Base-by-base conservation (phyloP, 1,140 invertebrate species). In the Drosophila kohkoa region DNA sequence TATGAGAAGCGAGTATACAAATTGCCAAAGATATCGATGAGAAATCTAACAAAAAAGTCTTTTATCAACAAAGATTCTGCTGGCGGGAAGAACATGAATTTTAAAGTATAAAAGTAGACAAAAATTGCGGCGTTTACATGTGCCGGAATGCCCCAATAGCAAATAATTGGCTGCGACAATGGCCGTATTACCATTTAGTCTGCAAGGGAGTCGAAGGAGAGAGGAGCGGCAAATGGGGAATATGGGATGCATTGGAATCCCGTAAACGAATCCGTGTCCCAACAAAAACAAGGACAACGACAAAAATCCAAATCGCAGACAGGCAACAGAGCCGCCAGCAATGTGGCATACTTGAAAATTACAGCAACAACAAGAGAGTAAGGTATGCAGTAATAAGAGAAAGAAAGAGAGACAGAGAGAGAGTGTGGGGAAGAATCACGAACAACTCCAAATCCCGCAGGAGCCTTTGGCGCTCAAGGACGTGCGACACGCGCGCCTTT, bases 341-440 rank as follows among this genome's bases (percentile, higher is more conserved):
- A 32, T 16, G 20, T 25, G 64, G 74, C 64, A 55, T 65, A 76
- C 82, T 75, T 76, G 75, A 75, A 79, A 76, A 79, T 87, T 82
- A 73, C 83, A 87, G 79, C 75, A 82, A 75, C 63, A 73, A 48
- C 45, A 55, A 38, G 20, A 25, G 20, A 25, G 20, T 0, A 25
- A 25, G 55, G 59, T 20, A 69, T 65, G 45, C 70, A 25, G 35
- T 30, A 57, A 48, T 8, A 15, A 52, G 10, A 20, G 13, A 32
- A 8, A 63, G 8, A 11, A 2, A 20, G 25, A 48, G 5, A 41
- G 8, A 32, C 51, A 13, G 32, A 32, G n/a, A 6, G 5, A 10
- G 20, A 15, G 54, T 15, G 48, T 4, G 45, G 6, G 41, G 41
- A 15, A 60, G 41, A 54, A 68, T 55, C 55, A 74, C 43, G 32